Conservation (phyloP, 2,113 vertebrate species). For the Crotalus viridis region DNA sequence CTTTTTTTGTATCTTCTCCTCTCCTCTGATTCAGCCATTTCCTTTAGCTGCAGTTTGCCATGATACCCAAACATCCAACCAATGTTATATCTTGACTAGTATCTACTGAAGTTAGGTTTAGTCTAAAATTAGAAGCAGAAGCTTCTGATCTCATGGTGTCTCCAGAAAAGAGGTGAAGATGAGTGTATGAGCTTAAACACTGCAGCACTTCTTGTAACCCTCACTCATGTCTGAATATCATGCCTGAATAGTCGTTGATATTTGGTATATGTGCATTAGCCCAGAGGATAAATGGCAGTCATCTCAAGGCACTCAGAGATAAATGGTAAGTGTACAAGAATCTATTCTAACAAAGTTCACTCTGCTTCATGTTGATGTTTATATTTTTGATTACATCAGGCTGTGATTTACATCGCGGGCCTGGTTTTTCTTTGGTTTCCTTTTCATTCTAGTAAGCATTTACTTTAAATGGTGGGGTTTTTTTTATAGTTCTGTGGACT, state of each 20-base stretch:
- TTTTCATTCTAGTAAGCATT: constrained; percentile 24
- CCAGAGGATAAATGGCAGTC: not conserved
- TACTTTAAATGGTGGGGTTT: constrained; percentile 41
- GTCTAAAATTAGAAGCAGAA: not conserved
- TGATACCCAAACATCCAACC: no score
- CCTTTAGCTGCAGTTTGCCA: not conserved
- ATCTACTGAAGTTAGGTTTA: not conserved
- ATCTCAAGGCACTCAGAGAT: not conserved
- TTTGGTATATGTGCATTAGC: not conserved
- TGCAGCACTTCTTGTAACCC: not conserved
- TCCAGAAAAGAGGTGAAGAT: not conserved
- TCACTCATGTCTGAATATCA: not conserved
- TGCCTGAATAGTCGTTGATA: not conserved
- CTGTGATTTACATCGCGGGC: not conserved
- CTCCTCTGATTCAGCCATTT: not conserved
- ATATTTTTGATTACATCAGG: constrained; percentile 12
- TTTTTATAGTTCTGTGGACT: constrained; percentile 5
- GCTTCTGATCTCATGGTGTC: not conserved
- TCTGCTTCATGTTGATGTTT: not conserved
- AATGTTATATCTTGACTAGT: not conserved
- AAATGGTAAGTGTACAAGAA: not conserved
- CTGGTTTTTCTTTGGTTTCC: constrained; percentile 26
- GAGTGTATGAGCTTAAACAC: not conserved
- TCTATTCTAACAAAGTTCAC: constrained; percentile 31
- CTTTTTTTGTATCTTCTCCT: not conserved